Conservation (phyloP, 2,113 vertebrate species). For the Petaurus breviceps region DNA sequence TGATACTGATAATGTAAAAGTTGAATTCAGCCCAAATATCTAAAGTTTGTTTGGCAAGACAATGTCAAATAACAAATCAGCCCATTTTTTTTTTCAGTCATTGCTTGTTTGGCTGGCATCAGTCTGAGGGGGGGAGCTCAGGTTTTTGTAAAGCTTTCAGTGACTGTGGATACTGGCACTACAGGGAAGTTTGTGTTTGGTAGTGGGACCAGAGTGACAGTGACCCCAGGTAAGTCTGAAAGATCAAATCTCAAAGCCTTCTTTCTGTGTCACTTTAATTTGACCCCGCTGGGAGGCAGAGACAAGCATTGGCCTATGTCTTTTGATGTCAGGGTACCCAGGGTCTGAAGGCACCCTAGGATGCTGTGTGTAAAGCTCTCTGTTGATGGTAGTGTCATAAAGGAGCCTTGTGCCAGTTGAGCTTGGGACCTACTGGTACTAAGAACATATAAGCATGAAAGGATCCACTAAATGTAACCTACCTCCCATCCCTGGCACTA, state of each 20-base stretch:
- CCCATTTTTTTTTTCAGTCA: neutral
- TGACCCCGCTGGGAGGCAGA: neutral
- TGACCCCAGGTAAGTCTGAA: constrained; percentile 24
- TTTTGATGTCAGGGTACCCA: neutral
- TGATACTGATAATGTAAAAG: constrained; percentile 35
- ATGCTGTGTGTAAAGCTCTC: neutral
- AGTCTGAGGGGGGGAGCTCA: neutral
- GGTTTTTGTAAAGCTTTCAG: neutral
- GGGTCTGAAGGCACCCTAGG: neutral
- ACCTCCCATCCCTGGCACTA: neutral
- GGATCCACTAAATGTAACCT: neutral
- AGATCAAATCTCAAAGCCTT: neutral
- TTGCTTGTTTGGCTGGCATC: neutral
- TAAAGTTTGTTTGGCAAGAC: constrained; percentile 19
- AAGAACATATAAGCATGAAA: neutral
- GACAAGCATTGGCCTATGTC: neutral
- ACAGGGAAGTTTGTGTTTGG: constrained; percentile 5
- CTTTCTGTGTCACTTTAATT: neutral
- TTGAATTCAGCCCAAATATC: neutral
- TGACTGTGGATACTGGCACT: neutral
- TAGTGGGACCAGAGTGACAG: constrained; percentile 15
- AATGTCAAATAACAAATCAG: neutral
- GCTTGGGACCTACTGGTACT: neutral
- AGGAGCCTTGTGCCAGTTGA: neutral
- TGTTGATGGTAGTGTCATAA: neutral